Base-by-base conservation (phyloP, 2,113 vertebrate genomes). In the Haemorhous mexicanus region DNA sequence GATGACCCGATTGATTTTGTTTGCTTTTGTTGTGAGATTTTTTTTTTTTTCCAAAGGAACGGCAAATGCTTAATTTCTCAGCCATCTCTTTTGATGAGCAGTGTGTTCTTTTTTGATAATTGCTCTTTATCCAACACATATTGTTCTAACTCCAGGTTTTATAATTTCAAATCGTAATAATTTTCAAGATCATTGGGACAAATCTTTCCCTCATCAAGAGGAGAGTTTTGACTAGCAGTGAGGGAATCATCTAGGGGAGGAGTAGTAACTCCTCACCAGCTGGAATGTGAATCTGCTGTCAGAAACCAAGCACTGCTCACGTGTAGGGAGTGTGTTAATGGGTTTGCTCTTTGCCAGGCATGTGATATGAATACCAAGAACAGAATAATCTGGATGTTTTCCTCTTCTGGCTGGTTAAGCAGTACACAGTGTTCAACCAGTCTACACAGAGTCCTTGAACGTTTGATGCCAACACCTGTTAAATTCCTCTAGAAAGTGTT, bases 401-500 rank as follows among this genome's bases (percentile, higher is more conserved):
- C 49, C 26, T 79, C 27, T 94, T 78, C 41, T 84, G 69, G 3
- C 1, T 9, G 61, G 47, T 81, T 50, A 28, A 86, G 44, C 22
- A 58, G 77, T 85, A 64, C n/a, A 22, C 17, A 56, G 10, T 66
- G 79, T 73, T 94, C 69, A 91, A 39, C 22, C 7, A 43, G 13
- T 50, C 55, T 78, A 3, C 41, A n/a, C 27, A 28, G 53, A 80
- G 16, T 68, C 47, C 66, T 81, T 63, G 59, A 74, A 50, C 14
- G 21, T 84, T 69, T 86, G 43, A 55, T 84, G 64, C 21, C 33
- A 50, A 9, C 23, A 69, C 9, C 13, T 70, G 43, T 86, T 56
- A 84, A 83, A 47, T 93, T 94, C 11, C 33, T 84, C 58, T 72
- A 81, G 47, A 37, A 87, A 90, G 50, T 46, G 24, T 74, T 66